Base-by-base conservation (phyloP, 2,113 vertebrate species). In the Paramisgurnus dabryanus region DNA sequence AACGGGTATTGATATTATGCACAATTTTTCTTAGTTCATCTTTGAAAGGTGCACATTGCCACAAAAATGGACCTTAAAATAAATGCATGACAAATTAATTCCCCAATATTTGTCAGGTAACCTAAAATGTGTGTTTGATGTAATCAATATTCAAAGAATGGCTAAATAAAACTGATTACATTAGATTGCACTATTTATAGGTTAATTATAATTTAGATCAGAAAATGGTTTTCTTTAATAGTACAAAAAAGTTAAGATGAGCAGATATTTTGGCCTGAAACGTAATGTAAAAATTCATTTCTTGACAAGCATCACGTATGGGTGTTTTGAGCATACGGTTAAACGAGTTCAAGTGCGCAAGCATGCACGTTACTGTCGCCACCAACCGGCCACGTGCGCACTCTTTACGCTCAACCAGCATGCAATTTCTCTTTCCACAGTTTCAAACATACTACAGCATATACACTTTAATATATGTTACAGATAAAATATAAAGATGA, bases 301-400 rank as follows among this genome's bases (percentile, higher is more conserved):
- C 34, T 58, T 18, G 50, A 41, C 12, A 15, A 71, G 57, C 4
- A 27, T 9, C 13, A 6, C 7, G 50, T 55, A 13, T 13, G 34
- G 22, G 9, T 71, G 34, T 39, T 34, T 15, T 53, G 66, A 68
- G 15, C 67, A 57, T 58, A 66, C n/a, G 22, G 40, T 60, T 45
- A 50, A n/a, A 15, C 4, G 66, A 65, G 45, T 40, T 76, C 27
- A 66, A 76, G 27, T 64, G 58, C 58, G 0, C 49, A 15, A n/a
- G 34, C 49, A 17, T 22, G 39, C 18, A 34, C 18, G 64, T 67
- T 76, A 65, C 13, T 78, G 88, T 84, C 83, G 84, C 87, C 87
- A 82, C 86, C 83, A 12, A 66, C 85, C 85, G 87, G 85, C 72
- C 73, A 69, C 12, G 15, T 7, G 58, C 27, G 53, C 64, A 63